These are phyloP conservation scores for Tinea trinotella DNA, from an alignment of 2,888 invertebrate genomes.

Conservation along the genomic window DNA sequence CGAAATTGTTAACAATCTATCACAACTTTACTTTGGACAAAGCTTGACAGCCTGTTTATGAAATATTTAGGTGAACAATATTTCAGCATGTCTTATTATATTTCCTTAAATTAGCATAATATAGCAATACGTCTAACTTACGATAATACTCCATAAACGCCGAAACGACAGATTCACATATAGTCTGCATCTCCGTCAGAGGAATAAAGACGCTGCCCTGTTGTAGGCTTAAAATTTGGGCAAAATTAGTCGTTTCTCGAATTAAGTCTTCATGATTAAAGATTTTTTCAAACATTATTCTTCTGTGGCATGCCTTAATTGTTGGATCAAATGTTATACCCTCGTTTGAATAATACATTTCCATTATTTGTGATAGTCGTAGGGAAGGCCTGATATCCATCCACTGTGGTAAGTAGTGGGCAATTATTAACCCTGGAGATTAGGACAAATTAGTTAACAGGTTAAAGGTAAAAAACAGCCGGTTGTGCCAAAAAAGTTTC, in stretches of 20 bases:
- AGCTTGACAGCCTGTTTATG: no score
- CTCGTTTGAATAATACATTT: slow-evolving; percentile 78
- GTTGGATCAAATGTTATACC: slow-evolving; percentile 71
- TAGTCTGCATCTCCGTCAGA: slow-evolving; percentile 54
- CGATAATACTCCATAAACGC: slow-evolving; percentile 66
- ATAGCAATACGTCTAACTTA: no score
- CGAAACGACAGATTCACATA: slow-evolving; percentile 56
- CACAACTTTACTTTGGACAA: no score
- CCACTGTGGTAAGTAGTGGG: slow-evolving; percentile 67
- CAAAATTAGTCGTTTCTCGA: slow-evolving; percentile 54
- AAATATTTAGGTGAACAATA: no score
- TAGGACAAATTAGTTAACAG: no score
- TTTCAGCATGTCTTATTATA: no score
- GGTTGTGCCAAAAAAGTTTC: no score
- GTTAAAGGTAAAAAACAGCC: no score
- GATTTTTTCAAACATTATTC: slow-evolving; percentile 50
- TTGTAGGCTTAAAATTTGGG: slow-evolving; percentile 50
- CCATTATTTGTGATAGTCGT: slow-evolving; percentile 74
- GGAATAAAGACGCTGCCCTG: slow-evolving; percentile 58
- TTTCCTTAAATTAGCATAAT: no score
- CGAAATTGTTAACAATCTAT: no score
- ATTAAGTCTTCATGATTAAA: slow-evolving; percentile 46
- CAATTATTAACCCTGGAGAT: slow-evolving; percentile 71
- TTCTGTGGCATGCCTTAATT: slow-evolving; percentile 73
- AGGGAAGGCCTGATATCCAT: slow-evolving; percentile 58